Evolutionary conservation across 2,888 invertebrate genomes (phyloP), one percentile per base, ranked within the genome.

Genomic region (Diachrysia chrysitis): DNA sequence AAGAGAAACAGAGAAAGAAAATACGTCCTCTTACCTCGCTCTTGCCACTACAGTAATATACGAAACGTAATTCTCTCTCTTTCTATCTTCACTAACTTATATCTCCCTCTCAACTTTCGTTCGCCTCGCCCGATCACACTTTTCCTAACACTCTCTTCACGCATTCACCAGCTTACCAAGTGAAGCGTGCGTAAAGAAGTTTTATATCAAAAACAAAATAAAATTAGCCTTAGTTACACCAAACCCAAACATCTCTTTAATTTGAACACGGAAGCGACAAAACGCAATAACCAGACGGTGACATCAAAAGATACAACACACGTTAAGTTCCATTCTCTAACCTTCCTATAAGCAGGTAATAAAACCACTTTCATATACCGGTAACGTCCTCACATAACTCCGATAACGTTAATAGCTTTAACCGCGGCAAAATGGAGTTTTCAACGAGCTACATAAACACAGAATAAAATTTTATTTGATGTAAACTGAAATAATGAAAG

Each of bases 351-450:
- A 74, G 69, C 63, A 71, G 58, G 70, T 59, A 67, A 71, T 82
- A 82, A 82, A 72, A 69, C 70, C 69, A 35, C 69, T 79, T 66
- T 46, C 46, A 71, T 55, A 37, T 80, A 37, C 82, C 77, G 73
- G 79, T 66, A 79, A 69, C 70, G 66, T 58, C 57, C 54, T 62
- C 68, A 66, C 69, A 71, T 76, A 70, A 69, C 67, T 76, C 61
- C 56, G 79, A 79, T 79, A 79, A 76, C 70, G 70, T 69, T 79
- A 79, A 74, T 75, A 75, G 71, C 76, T 57, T 14, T 0, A 68
- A 71, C 66, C 69, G 58, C 68, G 16, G 46, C 71, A 66, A 79
- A 65, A 58, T 64, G 56, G 60, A 56, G 42, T 51, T 59, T 54
- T 42, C 17, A 54, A 12, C 19, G 55, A 51, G 19, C 10, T 51